Evolutionary conservation across 2,888 invertebrate genomes (phyloP).

Genomic region (Rugalucina vietnamica): DNA sequence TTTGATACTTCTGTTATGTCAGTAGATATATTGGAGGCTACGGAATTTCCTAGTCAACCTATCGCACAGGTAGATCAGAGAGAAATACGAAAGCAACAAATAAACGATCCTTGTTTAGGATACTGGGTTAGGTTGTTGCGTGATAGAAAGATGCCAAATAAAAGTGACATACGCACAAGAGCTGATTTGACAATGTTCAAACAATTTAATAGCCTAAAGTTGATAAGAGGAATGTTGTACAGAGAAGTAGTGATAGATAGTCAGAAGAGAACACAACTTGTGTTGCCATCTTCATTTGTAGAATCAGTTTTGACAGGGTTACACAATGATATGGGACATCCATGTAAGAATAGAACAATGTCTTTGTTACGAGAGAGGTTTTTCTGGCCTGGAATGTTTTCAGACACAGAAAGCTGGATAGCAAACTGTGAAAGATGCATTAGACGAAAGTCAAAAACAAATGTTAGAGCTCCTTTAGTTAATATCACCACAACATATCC

Average conservation of each 20-base stretch:
- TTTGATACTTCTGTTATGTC: slow-evolving; percentile 1
- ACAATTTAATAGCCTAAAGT: not conserved
- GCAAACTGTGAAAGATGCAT: not conserved
- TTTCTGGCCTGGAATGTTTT: slow-evolving; percentile 23
- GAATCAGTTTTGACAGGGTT: not conserved
- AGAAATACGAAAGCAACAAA: not conserved
- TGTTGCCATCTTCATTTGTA: not conserved
- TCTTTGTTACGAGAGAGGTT: slow-evolving; percentile 6
- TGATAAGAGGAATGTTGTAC: slow-evolving; percentile 2
- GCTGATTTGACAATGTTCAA: not conserved
- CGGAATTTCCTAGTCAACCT: not conserved
- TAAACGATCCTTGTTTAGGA: not conserved
- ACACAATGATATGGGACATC: slow-evolving; percentile 2
- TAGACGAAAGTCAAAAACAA: not conserved
- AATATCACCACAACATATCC: not conserved
- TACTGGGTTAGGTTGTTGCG: not conserved
- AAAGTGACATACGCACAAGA: not conserved
- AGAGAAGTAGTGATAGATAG: not conserved
- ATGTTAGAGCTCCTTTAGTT: not conserved
- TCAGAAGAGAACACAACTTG: not conserved
- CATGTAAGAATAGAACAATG: not conserved
- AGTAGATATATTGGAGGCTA: not conserved
- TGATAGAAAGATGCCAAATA: not conserved
- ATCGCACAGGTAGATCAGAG: not conserved
- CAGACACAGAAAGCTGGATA: slow-evolving; percentile 3